Evolutionary conservation across 2,888 invertebrate genomes (phyloP).

Genomic region (Ernsta delagoae): DNA sequence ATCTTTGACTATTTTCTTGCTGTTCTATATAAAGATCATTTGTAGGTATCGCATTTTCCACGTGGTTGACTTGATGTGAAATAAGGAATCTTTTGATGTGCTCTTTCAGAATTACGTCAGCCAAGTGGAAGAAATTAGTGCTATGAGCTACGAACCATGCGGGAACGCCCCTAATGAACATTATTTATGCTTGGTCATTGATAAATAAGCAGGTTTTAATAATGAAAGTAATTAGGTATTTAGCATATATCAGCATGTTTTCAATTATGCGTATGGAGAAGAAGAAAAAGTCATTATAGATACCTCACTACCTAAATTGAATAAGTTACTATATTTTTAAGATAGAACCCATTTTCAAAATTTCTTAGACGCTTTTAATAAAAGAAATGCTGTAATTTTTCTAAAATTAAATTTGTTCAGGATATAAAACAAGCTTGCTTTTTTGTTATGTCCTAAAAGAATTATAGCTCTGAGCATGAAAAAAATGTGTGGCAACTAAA

Average conservation of each 20-base stretch:
- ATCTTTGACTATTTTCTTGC: too few relatives aligned
- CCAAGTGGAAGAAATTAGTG: conserved; percentile 53
- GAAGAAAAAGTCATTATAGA: too few relatives aligned
- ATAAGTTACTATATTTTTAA: too few relatives aligned
- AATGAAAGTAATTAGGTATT: too few relatives aligned
- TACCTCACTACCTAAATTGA: too few relatives aligned
- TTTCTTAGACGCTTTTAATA: too few relatives aligned
- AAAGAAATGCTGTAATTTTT: background rate
- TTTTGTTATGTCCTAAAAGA: conserved; percentile 9
- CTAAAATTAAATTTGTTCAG: background rate
- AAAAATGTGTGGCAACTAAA: conserved; percentile 34
- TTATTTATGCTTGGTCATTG: too few relatives aligned
- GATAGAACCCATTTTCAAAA: too few relatives aligned
- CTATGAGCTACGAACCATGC: conserved; percentile 48
- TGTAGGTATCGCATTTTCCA: background rate
- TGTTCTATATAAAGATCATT: too few relatives aligned
- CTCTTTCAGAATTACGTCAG: conserved; percentile 41
- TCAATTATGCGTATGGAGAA: too few relatives aligned
- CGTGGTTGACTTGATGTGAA: conserved; percentile 1
- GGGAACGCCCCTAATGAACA: conserved; percentile 32
- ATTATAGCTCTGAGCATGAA: conserved; percentile 6
- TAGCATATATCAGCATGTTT: too few relatives aligned
- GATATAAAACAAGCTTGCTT: background rate
- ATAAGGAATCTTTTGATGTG: conserved; percentile 51
- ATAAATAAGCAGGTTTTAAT: too few relatives aligned